Evolutionary conservation across 2,113 vertebrate genomes (phyloP).

Genomic region (Oceanites oceanicus): DNA sequence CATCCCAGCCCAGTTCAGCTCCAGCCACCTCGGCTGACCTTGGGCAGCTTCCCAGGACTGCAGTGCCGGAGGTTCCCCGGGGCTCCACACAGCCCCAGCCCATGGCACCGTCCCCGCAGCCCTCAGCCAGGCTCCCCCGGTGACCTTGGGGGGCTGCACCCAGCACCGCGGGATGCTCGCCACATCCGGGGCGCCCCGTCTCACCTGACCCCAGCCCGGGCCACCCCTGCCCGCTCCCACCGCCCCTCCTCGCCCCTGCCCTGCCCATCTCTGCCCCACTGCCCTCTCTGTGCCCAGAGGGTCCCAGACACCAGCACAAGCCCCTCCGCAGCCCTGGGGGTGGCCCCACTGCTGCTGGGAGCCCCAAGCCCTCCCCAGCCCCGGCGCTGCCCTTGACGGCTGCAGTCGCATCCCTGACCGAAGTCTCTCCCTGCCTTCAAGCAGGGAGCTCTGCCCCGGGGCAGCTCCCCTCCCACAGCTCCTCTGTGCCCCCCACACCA

Average conservation of each 20-base stretch:
- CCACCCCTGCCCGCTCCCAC: background rate
- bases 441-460: background rate
- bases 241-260: background rate
- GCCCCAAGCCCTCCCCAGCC: background rate
- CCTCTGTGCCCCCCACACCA: accelerated
- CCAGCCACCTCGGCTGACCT: background rate
- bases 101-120: accelerated
- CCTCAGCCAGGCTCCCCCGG: accelerated
- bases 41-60: background rate
- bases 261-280: accelerated
- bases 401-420: accelerated
- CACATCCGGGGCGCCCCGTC: accelerated
- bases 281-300: background rate
- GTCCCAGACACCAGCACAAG: background rate
- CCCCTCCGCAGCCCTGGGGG: background rate
- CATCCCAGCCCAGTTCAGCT: background rate
- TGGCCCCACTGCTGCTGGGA: background rate
- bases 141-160: slow-evolving; percentile 6
- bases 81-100: background rate
- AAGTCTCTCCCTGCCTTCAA: background rate
- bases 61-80: accelerated
- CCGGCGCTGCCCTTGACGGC: background rate
- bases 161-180: accelerated
- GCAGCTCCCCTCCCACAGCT: background rate
- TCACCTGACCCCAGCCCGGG: background rate